phyloP scores from a whole-genome alignment of 2,113 vertebrate species.

The Sinocyclocheilus rhinocerous region DNA sequence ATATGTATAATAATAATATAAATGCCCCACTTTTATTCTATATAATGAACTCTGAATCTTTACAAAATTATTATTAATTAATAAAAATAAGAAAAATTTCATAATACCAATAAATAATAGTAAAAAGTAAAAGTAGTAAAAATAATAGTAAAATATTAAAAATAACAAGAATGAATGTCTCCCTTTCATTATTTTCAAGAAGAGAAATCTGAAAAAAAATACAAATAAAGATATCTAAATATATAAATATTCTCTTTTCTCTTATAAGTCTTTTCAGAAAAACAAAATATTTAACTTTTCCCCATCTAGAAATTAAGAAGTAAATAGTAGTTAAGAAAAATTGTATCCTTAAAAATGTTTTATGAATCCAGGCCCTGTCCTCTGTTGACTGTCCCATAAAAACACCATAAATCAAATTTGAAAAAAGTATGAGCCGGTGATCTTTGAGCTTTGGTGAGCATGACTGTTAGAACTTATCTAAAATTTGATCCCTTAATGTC shows the following conservation, averaged over 20 bases:
- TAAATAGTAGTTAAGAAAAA: background rate
- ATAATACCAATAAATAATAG: background rate
- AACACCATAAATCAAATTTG: background rate
- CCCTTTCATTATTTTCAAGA: too few relatives aligned
- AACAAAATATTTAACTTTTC: too few relatives aligned
- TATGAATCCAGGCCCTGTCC: background rate
- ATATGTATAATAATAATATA: background rate
- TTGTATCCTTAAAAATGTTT: background rate
- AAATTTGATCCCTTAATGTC: slow-evolving; percentile 12
- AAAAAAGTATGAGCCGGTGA: background rate
- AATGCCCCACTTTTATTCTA: background rate
- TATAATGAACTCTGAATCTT: background rate
- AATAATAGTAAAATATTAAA: too few relatives aligned
- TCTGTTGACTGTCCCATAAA: background rate
- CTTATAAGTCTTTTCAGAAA: too few relatives aligned
- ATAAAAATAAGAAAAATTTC: background rate
- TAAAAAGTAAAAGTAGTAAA: too few relatives aligned
- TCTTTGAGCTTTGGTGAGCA: background rate
- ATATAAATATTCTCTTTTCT: background rate
- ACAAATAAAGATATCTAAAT: too few relatives aligned
- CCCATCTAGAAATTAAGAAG: background rate
- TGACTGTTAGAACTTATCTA: background rate
- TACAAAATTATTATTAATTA: too few relatives aligned
- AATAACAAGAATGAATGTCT: too few relatives aligned
- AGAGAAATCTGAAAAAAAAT: background rate